Conservation (phyloP, 2,797 vertebrate genomes). For the Enteromius paludinosus region DNA sequence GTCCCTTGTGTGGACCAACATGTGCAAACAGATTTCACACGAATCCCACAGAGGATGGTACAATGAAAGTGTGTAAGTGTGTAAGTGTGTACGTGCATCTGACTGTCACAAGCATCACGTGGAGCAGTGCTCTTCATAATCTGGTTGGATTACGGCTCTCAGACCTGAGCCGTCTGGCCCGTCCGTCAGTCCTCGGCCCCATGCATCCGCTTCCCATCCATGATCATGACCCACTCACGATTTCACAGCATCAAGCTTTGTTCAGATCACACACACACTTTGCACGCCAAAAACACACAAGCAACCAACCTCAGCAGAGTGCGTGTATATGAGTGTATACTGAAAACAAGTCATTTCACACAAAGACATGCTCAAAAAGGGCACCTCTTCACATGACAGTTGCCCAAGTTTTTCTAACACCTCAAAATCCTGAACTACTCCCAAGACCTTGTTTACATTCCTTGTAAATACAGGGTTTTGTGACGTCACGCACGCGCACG, state of each 20-base stretch:
- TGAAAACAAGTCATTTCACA: conserved; percentile 1
- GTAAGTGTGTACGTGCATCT: neutral
- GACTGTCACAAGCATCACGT: conserved; percentile 52
- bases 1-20: neutral
- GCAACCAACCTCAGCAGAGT: neutral
- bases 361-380: neutral
- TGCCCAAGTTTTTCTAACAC: neutral
- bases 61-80: neutral
- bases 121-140: conserved; percentile 69
- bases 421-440: neutral
- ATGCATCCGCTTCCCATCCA: conserved; percentile 39
- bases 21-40: neutral
- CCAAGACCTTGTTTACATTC: neutral
- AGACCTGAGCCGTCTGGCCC: conserved; percentile 70
- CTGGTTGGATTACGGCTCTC: conserved; percentile 71
- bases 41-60: neutral
- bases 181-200: conserved; percentile 65
- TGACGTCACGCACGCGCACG: conserved; percentile 2
- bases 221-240: conserved; percentile 34
- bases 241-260: conserved; percentile 4
- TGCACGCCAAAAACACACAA: neutral
- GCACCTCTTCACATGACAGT: too few relatives aligned
- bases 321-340: neutral
- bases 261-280: neutral
- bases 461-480: neutral